Conservation (phyloP, 2,797 vertebrate species). For the Podargus strigoides region DNA sequence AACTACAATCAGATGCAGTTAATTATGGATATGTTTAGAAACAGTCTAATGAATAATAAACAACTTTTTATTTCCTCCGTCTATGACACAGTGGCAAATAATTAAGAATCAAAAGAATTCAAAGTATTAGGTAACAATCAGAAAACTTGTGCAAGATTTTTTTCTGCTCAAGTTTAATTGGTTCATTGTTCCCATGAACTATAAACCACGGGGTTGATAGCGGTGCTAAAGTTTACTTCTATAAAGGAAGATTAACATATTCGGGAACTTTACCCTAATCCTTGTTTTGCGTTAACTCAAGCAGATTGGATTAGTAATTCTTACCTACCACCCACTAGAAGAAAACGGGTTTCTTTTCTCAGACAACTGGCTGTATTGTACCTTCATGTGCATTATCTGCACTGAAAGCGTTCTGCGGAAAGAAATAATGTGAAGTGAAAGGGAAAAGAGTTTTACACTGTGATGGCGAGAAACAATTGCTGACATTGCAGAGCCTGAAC, state of each 20-base stretch:
- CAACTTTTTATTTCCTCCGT: slow-evolving; percentile 67
- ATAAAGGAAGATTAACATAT: slow-evolving; percentile 86
- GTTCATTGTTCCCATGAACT: slow-evolving; percentile 78
- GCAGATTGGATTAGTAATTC: slow-evolving; percentile 90
- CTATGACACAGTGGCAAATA: slow-evolving; percentile 69
- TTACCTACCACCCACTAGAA: slow-evolving; percentile 84
- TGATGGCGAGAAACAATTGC: slow-evolving; percentile 32
- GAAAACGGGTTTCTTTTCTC: slow-evolving; percentile 71
- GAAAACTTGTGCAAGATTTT: slow-evolving; percentile 71
- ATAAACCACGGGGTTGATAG: slow-evolving; percentile 74
- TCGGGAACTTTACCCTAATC: slow-evolving; percentile 88
- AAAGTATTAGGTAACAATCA: slow-evolving; percentile 76
- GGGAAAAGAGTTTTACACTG: slow-evolving; percentile 61
- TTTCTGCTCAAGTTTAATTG: slow-evolving; percentile 77
- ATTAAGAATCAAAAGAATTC: slow-evolving; percentile 77
- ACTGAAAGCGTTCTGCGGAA: slow-evolving; percentile 63
- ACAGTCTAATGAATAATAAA: slow-evolving; percentile 72
- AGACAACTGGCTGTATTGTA: slow-evolving; percentile 75
- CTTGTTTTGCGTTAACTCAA: slow-evolving; percentile 89
- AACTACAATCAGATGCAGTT: slow-evolving; percentile 48
- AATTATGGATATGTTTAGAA: slow-evolving; percentile 70
- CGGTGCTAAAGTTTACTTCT: slow-evolving; percentile 75
- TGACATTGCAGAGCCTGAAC: background rate
- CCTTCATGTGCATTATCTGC: slow-evolving; percentile 67
- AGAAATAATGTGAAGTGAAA: slow-evolving; percentile 61